These are phyloP conservation scores for Drosophila bunnanda DNA, from an alignment of 2,888 invertebrate species.

Conservation along the genomic window DNA sequence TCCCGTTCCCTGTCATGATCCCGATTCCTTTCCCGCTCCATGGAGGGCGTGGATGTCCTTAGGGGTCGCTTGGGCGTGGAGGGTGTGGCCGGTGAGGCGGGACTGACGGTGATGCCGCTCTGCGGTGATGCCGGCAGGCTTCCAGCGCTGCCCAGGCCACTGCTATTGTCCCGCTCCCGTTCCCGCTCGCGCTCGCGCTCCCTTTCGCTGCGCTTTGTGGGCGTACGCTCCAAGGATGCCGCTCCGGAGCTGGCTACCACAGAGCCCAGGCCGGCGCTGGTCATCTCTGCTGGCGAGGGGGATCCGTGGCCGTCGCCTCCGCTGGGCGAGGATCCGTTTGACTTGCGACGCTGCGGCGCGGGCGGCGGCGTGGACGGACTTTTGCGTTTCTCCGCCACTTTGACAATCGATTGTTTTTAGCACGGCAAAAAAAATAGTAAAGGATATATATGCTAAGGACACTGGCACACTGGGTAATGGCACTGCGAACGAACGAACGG, in stretches of 20 bases:
- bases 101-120: slow-evolving; percentile 62
- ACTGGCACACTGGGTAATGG: not conserved
- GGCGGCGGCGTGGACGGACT: slow-evolving; percentile 80
- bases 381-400: slow-evolving; percentile 85
- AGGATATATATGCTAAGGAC: not conserved
- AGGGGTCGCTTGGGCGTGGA: slow-evolving; percentile 71
- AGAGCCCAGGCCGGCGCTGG: slow-evolving; percentile 41
- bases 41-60: slow-evolving; percentile 75
- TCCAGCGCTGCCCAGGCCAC: slow-evolving; percentile 69
- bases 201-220: slow-evolving; percentile 45
- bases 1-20: slow-evolving; percentile 1
- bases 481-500: not conserved
- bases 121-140: slow-evolving; percentile 60
- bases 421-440: slow-evolving; percentile 23
- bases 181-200: slow-evolving; percentile 46
- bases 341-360: slow-evolving; percentile 80
- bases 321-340: slow-evolving; percentile 32
- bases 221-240: slow-evolving; percentile 53
- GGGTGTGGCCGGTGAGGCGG: slow-evolving; percentile 56
- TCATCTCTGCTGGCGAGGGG: slow-evolving; percentile 53
- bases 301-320: slow-evolving; percentile 13
- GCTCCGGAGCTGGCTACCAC: slow-evolving; percentile 38
- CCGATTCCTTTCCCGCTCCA: slow-evolving; percentile 31
- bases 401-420: slow-evolving; percentile 56
- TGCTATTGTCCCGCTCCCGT: slow-evolving; percentile 60